Conservation (phyloP, 2,888 invertebrate genomes). For the Protophormia terraenovae region DNA sequence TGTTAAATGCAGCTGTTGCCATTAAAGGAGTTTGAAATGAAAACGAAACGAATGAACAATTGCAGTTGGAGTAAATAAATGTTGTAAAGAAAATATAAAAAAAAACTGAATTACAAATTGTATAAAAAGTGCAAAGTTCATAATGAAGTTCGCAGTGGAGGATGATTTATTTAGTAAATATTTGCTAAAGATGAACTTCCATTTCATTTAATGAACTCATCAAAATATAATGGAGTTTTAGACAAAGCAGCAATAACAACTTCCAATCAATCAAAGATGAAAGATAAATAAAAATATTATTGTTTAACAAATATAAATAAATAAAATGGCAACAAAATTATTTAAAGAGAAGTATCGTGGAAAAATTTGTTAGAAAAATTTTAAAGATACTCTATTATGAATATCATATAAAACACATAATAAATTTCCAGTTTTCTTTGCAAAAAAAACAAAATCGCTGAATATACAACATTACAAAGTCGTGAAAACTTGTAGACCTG, state of each 20-base stretch:
- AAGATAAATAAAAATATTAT: constrained; percentile 36
- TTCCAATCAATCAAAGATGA: constrained; percentile 60
- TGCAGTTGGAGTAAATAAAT: constrained; percentile 31
- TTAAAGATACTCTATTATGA: too few species aligned
- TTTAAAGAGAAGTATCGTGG: background rate
- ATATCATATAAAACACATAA: too few species aligned
- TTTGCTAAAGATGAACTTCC: constrained; percentile 56
- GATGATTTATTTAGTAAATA: constrained; percentile 54
- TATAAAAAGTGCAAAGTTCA: constrained; percentile 55
- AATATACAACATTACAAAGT: too few species aligned
- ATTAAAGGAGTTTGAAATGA: constrained; percentile 49
- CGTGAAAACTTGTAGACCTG: too few species aligned
- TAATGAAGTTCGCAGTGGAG: constrained; percentile 32
- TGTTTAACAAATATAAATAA: constrained; percentile 35
- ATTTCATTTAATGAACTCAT: constrained; percentile 65
- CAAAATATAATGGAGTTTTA: constrained; percentile 29
- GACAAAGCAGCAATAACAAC: constrained; percentile 10
- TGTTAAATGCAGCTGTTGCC: constrained; percentile 67
- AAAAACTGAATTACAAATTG: constrained; percentile 16
- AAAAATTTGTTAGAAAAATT: too few species aligned
- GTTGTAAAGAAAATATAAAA: background rate
- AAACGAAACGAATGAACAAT: constrained; percentile 31
- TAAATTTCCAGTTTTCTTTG: too few species aligned
- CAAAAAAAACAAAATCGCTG: too few species aligned
- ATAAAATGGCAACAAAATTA: constrained; percentile 17